Evolutionary conservation across 2,888 invertebrate genomes (phyloP).

Genomic region (Acrobeloides nanus): DNA sequence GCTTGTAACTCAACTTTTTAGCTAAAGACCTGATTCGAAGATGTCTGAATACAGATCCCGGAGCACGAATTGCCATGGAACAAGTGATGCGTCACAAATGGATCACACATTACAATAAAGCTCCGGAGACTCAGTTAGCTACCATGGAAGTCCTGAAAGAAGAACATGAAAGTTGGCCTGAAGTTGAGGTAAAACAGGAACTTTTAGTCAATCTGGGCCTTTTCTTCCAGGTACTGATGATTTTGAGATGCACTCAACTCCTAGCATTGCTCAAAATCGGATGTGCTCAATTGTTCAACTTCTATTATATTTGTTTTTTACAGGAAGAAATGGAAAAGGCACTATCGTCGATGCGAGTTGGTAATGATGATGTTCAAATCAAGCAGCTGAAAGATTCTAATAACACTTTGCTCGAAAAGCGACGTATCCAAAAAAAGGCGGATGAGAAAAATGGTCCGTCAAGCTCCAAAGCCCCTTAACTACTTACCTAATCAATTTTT

Average conservation of each 20-base stretch:
- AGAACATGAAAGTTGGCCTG: conserved; percentile 86
- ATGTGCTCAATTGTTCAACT: not conserved
- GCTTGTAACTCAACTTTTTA: conserved; percentile 23
- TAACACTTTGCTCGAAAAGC: conserved; percentile 69
- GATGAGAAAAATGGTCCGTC: no score
- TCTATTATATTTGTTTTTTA: conserved; percentile 13
- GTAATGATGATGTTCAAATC: conserved; percentile 83
- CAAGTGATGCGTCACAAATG: conserved; percentile 79
- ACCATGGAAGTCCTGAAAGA: conserved; percentile 81
- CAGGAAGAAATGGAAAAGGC: conserved; percentile 94
- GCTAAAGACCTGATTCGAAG: conserved; percentile 87
- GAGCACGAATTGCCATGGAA: conserved; percentile 77
- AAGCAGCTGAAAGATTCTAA: conserved; percentile 86
- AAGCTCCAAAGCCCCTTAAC: no score
- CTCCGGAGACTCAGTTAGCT: conserved; percentile 88
- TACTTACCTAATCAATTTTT: no score
- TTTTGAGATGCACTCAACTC: no score
- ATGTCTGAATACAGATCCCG: conserved; percentile 88
- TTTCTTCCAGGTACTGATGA: no score
- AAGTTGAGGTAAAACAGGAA: conserved; percentile 67
- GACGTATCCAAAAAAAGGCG: conserved; percentile 16
- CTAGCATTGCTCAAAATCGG: not conserved
- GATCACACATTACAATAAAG: conserved; percentile 65
- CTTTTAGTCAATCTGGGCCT: not conserved
- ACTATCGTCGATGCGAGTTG: conserved; percentile 91